Conservation (phyloP, 2,797 vertebrate genomes). For the Enteromius unitaeniatus region DNA sequence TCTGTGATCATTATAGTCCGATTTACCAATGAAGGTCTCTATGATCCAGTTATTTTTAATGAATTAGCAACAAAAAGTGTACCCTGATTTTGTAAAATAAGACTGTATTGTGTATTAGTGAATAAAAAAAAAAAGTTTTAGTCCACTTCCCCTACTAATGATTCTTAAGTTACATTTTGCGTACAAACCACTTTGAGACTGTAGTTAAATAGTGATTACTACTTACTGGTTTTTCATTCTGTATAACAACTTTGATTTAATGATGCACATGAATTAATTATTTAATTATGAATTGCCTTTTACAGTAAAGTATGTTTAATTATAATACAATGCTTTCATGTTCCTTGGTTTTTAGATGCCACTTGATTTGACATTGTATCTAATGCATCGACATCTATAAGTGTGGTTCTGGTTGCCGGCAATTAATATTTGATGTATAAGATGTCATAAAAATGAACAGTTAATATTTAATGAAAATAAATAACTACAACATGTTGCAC, state of each 20-base stretch:
- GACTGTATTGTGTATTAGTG: too few species aligned
- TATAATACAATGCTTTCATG: not conserved
- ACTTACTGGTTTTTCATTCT: not conserved
- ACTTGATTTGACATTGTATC: not conserved
- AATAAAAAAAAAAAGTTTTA: not conserved
- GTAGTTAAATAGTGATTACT: not conserved
- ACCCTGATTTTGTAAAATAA: too few species aligned
- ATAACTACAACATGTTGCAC: not conserved
- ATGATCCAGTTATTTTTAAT: too few species aligned
- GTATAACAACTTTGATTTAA: not conserved
- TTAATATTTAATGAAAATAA: not conserved
- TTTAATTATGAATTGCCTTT: too few species aligned
- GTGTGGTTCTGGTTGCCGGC: not conserved
- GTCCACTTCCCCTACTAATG: not conserved
- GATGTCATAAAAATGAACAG: not conserved
- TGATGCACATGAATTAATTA: too few species aligned
- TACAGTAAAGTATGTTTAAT: not conserved
- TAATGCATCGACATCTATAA: not conserved
- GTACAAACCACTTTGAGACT: not conserved
- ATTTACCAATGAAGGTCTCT: not conserved
- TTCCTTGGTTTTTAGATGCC: not conserved
- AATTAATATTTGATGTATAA: not conserved
- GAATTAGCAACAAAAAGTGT: not conserved
- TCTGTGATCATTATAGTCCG: not conserved
- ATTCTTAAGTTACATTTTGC: not conserved